phyloP scores from a whole-genome alignment of 2,888 invertebrate species.

The Meliscaeva auricollis region DNA sequence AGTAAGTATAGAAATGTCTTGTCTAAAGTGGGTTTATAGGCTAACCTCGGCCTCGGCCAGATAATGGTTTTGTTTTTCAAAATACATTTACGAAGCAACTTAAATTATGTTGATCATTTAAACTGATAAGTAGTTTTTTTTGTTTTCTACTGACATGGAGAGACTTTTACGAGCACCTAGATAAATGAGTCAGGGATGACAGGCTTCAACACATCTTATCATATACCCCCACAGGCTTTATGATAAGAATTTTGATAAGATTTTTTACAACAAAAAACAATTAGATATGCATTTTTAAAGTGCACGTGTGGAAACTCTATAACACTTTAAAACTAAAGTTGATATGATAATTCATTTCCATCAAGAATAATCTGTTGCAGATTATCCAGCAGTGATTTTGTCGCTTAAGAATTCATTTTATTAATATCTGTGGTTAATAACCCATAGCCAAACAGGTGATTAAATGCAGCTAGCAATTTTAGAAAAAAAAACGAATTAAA shows the following conservation, averaged over 20 bases:
- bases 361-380: too few relatives aligned
- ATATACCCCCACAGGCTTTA: constrained; percentile 18
- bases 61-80: constrained; percentile 48
- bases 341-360: too few relatives aligned
- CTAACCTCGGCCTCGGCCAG: constrained; percentile 58
- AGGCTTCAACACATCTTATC: constrained; percentile 68
- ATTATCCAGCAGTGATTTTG: too few relatives aligned
- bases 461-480: too few relatives aligned
- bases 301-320: constrained; percentile 27
- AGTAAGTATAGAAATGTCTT: constrained; percentile 11
- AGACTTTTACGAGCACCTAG: neutral
- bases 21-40: constrained; percentile 60
- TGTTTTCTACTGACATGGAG: neutral
- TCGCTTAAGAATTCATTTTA: too few relatives aligned
- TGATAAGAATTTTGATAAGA: constrained; percentile 13
- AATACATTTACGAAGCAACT: constrained; percentile 12
- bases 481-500: too few relatives aligned
- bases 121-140: constrained; percentile 17
- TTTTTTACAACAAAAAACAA: neutral
- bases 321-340: too few relatives aligned
- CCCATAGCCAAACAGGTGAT: too few relatives aligned
- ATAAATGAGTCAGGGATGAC: constrained; percentile 22
- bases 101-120: constrained; percentile 15
- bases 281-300: neutral
- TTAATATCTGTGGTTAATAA: too few relatives aligned